Base-by-base conservation (phyloP, 2,888 invertebrate species). In the Orthosia incerta region DNA sequence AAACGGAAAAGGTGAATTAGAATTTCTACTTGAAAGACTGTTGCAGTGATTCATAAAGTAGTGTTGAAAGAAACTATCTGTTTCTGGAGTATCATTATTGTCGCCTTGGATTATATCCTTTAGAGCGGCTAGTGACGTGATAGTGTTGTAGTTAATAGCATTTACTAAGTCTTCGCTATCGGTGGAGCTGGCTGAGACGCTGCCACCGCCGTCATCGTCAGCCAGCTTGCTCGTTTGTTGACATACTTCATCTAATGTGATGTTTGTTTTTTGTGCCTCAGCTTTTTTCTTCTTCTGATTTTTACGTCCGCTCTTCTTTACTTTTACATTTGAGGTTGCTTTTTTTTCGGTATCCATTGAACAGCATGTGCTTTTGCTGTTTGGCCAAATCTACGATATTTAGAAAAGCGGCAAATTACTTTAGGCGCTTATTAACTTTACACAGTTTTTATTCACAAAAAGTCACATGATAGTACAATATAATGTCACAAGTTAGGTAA, bases 21-120 rank as follows among this genome's bases (percentile, higher is more conserved):
- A 86, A 79, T 89, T 93, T 73, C 97, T 95, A 77, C 97, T 97
- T 46, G 98, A 97, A 78, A 98, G 93, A 86, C 97, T 97, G 91
- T 97, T 98, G 82, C 97, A 97, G 90, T 98, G 98, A 84, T 97
- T 97, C 93, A 97, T 97, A 92, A 98, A 98, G 90, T 98, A 98
- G 89, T 98, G 97, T 87, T 97, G 97, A 89, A 98, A 97, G 90
- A 97, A 97, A 83, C 96, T 97, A 80, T 97, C 97, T 51, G 97
- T 95, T 91, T 96, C 96, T 16, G 96, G 95, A 23, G 95, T 97
- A 82, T 97, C 97, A 85, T 96, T 97, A 77, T 95, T 96, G 70
- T 97, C 97, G 26, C 96, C 97, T 87, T 97, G 97, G 57, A 97
- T 96, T 88, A 97, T 97, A 89, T 97, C 97, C 89, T 97, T 97